Evolutionary conservation across 1,140 invertebrate species (phyloP).

Genomic region (Drosophila ironensis): DNA sequence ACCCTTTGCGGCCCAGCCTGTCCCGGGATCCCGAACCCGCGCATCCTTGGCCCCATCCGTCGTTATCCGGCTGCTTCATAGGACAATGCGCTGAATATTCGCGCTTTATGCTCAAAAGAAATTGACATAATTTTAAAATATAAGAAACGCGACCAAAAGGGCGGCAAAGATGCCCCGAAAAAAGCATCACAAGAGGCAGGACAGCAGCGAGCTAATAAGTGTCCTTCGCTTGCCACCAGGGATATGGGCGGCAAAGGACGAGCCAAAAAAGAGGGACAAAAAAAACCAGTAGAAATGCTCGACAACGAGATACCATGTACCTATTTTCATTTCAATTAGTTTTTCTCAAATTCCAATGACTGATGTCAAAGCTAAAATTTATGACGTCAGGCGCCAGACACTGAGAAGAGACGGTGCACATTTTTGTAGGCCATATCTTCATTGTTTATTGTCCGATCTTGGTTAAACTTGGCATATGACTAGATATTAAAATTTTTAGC

Average conservation of each 20-base stretch:
- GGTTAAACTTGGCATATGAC: no score
- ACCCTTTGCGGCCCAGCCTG: conserved; percentile 15
- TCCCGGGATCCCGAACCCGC: not conserved
- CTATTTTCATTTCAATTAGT: no score
- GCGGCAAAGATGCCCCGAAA: conserved; percentile 30
- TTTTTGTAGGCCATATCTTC: no score
- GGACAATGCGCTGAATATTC: conserved; percentile 29
- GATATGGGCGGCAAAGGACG: not conserved
- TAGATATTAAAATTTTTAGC: no score
- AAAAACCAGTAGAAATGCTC: no score
- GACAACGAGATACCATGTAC: no score
- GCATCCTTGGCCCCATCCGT: not conserved
- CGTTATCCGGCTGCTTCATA: conserved; percentile 3
- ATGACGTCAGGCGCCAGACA: no score
- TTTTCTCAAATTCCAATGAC: no score
- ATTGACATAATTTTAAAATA: conserved; percentile 72
- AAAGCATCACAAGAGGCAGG: conserved; percentile 10
- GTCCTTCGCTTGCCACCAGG: conserved; percentile 37
- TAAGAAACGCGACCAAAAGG: conserved; percentile 29
- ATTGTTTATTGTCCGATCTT: no score
- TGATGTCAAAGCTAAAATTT: no score
- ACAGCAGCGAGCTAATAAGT: conserved; percentile 60
- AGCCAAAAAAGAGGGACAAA: not conserved
- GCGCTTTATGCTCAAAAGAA: conserved; percentile 48
- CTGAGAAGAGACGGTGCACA: no score